Percentiles rank a stretch among this genome's conserved stretches.
Evolutionary conservation across 2,888 invertebrate species (phyloP).

Genomic region (Machimus atricapillus): DNA sequence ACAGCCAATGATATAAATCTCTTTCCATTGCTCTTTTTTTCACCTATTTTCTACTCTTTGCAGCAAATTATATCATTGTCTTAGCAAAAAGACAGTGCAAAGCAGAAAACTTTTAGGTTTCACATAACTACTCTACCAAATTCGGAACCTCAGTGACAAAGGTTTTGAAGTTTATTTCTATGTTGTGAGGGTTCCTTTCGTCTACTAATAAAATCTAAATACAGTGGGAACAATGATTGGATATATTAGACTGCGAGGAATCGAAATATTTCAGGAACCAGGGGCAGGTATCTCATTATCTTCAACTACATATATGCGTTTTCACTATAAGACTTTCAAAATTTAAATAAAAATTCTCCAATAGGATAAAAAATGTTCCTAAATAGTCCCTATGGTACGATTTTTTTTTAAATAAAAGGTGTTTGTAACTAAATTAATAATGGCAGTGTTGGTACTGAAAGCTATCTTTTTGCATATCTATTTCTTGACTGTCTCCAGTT

Average conservation of each 20-base stretch:
- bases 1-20: background rate
- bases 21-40: background rate
- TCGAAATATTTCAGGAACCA: background rate
- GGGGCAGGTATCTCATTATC: background rate
- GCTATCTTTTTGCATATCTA: slow-evolving; percentile 17
- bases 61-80: slow-evolving; percentile 51
- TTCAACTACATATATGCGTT: background rate
- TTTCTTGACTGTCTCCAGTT: background rate
- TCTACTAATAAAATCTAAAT: background rate
- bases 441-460: slow-evolving; percentile 27
- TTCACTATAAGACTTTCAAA: background rate
- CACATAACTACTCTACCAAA: background rate
- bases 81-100: slow-evolving; percentile 59
- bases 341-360: background rate
- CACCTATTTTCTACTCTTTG: slow-evolving; percentile 9
- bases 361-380: slow-evolving; percentile 1
- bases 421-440: background rate
- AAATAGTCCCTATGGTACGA: background rate
- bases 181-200: background rate
- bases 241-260: background rate
- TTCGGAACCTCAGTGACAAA: slow-evolving; percentile 11
- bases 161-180: slow-evolving; percentile 31
- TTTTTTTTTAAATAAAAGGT: background rate
- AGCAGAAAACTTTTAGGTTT: slow-evolving; percentile 50
- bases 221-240: background rate